A percentile compares a stretch with the other conserved stretches of the same genome.
phyloP scores from a whole-genome alignment of 2,797 vertebrate species.

The Meriones psammophilus region DNA sequence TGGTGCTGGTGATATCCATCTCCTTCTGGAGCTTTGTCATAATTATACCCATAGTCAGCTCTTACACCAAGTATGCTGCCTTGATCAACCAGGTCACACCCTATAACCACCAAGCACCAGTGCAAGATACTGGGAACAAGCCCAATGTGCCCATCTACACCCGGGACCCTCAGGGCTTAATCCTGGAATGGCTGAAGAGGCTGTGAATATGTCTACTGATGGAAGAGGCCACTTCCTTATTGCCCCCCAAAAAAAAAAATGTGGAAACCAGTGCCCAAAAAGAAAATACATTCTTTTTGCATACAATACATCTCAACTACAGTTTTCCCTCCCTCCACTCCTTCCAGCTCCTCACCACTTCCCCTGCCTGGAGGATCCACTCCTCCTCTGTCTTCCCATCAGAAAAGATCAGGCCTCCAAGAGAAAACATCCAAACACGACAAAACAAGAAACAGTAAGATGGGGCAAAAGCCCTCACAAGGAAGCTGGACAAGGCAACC shows the following conservation, averaged over 20 bases:
- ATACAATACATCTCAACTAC: background rate
- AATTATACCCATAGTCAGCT: background rate
- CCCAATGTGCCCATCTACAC: background rate
- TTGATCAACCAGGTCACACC: background rate
- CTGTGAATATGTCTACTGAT: background rate
- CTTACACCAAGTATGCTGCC: background rate
- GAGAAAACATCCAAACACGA: background rate
- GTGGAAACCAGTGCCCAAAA: background rate
- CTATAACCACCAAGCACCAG: background rate
- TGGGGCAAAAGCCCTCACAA: background rate
- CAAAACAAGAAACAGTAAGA: background rate
- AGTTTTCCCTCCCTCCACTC: background rate
- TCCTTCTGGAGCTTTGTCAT: background rate
- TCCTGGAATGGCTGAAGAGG: background rate
- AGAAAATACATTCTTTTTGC: background rate
- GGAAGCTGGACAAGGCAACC: background rate
- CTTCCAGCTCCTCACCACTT: background rate
- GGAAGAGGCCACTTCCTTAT: background rate
- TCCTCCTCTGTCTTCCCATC: background rate
- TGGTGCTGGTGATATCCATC: background rate
- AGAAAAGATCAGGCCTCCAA: background rate
- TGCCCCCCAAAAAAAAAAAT: background rate
- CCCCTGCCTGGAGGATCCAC: background rate
- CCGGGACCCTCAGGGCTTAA: no score
- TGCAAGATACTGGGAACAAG: background rate